Evolutionary conservation across 2,113 vertebrate genomes (phyloP), one percentile per base, ranked within the genome.

Genomic region (Rhabdornis inornatus): DNA sequence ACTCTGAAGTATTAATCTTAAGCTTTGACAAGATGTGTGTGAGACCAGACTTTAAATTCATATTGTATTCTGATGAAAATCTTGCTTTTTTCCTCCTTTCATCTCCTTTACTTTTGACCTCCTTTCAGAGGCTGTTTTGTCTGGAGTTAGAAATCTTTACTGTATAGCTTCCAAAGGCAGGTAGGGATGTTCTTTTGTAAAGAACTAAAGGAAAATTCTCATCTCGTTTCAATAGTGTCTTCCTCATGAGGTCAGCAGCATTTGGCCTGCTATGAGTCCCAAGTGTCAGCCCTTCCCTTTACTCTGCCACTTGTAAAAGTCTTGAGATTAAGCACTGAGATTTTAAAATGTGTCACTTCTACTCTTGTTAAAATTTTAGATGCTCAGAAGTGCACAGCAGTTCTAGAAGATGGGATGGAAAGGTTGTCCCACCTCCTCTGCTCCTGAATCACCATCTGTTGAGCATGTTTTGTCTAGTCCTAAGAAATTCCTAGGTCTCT

Each of bases 41-140:
- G 79, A 96, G 86, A 94, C 83, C 77, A 87, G 53, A 70, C 53
- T 92, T 89, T 25, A 64, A 81, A 93, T 11, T 52, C 63, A 1
- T 59, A 59, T 65, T 19, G 2, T 80, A 71, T 63, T 86, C 93
- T 94, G 72, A 92, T 88, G 28, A 82, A 82, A 89, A 87, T 87
- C 94, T 93, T 83, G 16, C 72, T 68, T 89, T 83, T 85, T 90
- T 71, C 59, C 15, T 87, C 39, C 74, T 94, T 95, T 93, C 12
- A 35, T 94, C 3, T 76, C 28, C 37, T 95, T 83, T 30, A 39
- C 83, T 95, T 86, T 68, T 71, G 72, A 95, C 88, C 44, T 94
- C 60, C 44, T 88, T 88, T 93, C 80, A 79, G 90, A 90, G 44
- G 22, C 90, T 89, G 53, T 81, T 92, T 61, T 93, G 37, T 78